Base-by-base conservation (phyloP, 2,113 vertebrate species). In the Progne subis region DNA sequence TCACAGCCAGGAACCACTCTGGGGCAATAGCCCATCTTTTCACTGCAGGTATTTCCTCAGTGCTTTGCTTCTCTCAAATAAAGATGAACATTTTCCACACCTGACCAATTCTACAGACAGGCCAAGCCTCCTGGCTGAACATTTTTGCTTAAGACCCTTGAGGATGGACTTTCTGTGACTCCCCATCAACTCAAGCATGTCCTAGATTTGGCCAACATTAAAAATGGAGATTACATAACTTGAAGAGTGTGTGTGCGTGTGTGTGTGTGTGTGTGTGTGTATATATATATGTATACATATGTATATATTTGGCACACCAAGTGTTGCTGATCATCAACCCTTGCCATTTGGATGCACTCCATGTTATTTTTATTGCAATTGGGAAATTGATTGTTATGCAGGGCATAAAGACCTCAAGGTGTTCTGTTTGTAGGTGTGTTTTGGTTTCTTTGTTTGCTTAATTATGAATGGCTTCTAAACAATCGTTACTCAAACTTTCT, bases 301-400 rank as follows among this genome's bases (percentile, higher is more conserved):
- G 11, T 7, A 5, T 25, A 12, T 37, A 11, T 11, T 32, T n/a
- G 41, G 23, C 28, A 39, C 37, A 41, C 2, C 0, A 1, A 80
- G 23, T 13, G 15, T 6, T 81, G 47, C 31, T 91, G 39, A 29
- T 86, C 6, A 64, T 70, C 43, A 43, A 4, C 12, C 43, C 13
- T 39, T 32, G 43, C 13, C 26, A 7, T 18, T 12, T 26, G 16
- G 6, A 81, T 11, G 47, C 3, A n/a, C 26, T 28, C 63, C 6
- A 23, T 2, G 1, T 24, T 53, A 46, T 39, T 88, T 46, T 55
- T 82, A 56, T 5, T 72, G 53, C 29, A 43, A 24, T 5, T 61
- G 26, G 64, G 32, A 86, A 74, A 74, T 8, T 32, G 68, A 43
- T 29, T 63, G 34, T 18, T 64, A 63, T 0, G 1, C 29, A 57